A percentile compares a stretch with the other conserved stretches of the same genome.
These are phyloP conservation scores for Zaprionus ghesquierei DNA, from an alignment of 1,140 invertebrate species.

Conservation along the genomic window DNA sequence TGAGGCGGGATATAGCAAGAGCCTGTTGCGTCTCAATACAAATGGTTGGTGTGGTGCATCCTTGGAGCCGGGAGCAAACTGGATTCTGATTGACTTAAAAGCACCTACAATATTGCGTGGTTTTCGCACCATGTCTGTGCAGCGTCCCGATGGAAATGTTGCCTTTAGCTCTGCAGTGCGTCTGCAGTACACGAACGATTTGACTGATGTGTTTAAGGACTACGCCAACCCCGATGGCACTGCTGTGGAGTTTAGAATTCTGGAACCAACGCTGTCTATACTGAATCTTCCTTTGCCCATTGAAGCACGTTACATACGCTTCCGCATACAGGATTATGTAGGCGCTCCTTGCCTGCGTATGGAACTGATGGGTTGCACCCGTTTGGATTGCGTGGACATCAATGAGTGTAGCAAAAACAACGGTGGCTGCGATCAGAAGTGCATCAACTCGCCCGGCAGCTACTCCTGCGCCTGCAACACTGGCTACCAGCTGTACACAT, in stretches of 20 bases:
- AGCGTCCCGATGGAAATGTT: conserved; percentile 89
- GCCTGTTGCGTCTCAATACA: conserved; percentile 91
- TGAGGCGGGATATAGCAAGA: conserved; percentile 91
- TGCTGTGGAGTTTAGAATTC: conserved; percentile 94
- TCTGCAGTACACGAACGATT: conserved; percentile 93
- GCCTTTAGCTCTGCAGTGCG: conserved; percentile 94
- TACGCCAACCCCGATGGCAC: conserved; percentile 95
- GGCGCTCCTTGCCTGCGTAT: conserved; percentile 93
- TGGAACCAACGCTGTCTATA: conserved; percentile 93
- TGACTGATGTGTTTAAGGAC: conserved; percentile 94
- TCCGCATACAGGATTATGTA: conserved; percentile 94
- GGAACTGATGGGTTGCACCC: conserved; percentile 96
- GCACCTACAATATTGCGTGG: conserved; percentile 95
- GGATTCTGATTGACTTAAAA: conserved; percentile 93
- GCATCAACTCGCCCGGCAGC: conserved; percentile 93
- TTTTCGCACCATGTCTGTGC: conserved; percentile 94
- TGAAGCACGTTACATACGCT: conserved; percentile 94
- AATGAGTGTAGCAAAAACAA: conserved; percentile 96
- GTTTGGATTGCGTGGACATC: conserved; percentile 94
- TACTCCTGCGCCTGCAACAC: conserved; percentile 95
- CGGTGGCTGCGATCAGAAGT: conserved; percentile 97
- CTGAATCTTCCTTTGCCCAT: conserved; percentile 95
- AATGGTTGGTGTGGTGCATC: conserved; percentile 94
- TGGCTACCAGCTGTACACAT: conserved; percentile 94
- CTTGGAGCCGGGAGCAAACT: conserved; percentile 92